Conservation (phyloP, 2,888 invertebrate genomes). For the Agrochola litura region DNA sequence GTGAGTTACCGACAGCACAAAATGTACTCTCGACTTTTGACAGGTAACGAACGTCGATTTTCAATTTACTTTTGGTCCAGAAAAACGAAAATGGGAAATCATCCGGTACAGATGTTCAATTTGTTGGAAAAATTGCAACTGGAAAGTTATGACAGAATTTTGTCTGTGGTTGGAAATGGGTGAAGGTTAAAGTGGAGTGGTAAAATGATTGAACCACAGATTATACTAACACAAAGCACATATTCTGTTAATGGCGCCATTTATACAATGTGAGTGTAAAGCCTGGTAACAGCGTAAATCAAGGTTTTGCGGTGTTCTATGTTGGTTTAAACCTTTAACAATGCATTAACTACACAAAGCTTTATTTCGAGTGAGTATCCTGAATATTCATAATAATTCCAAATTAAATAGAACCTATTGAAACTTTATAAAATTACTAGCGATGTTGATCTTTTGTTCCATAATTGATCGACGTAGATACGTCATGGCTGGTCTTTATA, state of each 20-base stretch:
- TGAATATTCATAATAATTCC: background rate
- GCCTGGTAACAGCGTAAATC: constrained; percentile 10
- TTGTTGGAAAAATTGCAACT: constrained; percentile 33
- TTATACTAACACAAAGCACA: constrained; percentile 9
- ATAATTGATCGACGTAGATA: background rate
- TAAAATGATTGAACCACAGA: constrained; percentile 24
- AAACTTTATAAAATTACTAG: background rate
- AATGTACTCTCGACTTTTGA: constrained; percentile 29
- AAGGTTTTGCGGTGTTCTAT: background rate
- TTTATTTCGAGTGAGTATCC: constrained; percentile 2
- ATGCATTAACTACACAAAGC: constrained; percentile 11
- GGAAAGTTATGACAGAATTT: constrained; percentile 18
- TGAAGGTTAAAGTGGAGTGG: constrained; percentile 3
- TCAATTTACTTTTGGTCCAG: constrained; percentile 51
- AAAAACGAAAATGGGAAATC: constrained; percentile 46
- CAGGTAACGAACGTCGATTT: constrained; percentile 51
- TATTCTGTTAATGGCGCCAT: constrained; percentile 17
- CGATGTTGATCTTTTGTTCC: background rate
- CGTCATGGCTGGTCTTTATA: background rate
- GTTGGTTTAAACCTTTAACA: constrained; percentile 8
- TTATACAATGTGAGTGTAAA: constrained; percentile 15
- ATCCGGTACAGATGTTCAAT: constrained; percentile 37
- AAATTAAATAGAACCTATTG: constrained; percentile 5
- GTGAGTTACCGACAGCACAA: constrained; percentile 22
- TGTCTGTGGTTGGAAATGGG: constrained; percentile 14